Evolutionary conservation across 2,888 invertebrate genomes (phyloP), one percentile per base, ranked within the genome.

Genomic region (Torymus auratus): DNA sequence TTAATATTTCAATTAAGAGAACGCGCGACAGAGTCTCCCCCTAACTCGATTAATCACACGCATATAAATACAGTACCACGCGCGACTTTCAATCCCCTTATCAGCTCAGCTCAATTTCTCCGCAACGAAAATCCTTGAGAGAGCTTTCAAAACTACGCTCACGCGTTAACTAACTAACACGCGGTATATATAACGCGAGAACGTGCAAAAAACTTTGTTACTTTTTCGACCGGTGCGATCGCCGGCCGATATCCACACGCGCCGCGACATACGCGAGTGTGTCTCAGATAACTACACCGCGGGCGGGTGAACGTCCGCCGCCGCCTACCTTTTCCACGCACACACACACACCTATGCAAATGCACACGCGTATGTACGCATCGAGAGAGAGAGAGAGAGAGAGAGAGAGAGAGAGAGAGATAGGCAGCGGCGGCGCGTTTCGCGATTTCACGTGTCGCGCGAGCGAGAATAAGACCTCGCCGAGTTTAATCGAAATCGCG

Each of bases 281-380:
- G 41, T 41, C 41, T 41, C 41, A 67, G 65, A 74, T 65, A 67
- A 73, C 55, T 17, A 83, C 80, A 81, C 79, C 79, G 70, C 81
- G 82, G 81, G 82, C 86, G 86, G 89, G 88, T 89, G 86, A 89
- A 89, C 86, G 89, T 86, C 89, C 89, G 87, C 62, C 80, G 81
- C 83, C 87, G 86, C 87, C 87, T 87, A 88, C 88, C 84, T 83
- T 80, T 81, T 78, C 50, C 72, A 83, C 83, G 84, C 86, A 85
- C 58, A 53, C 73, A 50, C 55, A 73, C 41, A 41, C 72, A 13
- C 20, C n/a, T 20, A 14, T 75, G 80, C 71, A 64, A 67, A 75
- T 71, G 60, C 58, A 69, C 7, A 10, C 23, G 11, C 55, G 20
- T 15, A 17, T 12, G 0, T 68, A 52, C 41, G 62, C n/a, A 65